Evolutionary conservation across 2,888 invertebrate genomes (phyloP), one percentile per base, ranked within the genome.

Genomic region (Punctoribates punctum): DNA sequence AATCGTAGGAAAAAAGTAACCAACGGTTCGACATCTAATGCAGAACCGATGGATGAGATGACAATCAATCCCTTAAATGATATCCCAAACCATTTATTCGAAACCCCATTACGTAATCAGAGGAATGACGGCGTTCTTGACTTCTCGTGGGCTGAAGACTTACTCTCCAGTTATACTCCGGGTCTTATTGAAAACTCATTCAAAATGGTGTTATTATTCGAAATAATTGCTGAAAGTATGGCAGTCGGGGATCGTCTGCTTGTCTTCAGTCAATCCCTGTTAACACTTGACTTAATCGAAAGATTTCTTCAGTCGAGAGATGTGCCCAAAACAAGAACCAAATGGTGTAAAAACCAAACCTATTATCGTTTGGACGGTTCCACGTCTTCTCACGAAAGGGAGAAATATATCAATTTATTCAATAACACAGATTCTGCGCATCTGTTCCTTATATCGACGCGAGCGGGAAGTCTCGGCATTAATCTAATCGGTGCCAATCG

Each of bases 401-500:
- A 99, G 84, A 94, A 94, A 83, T 87, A 98, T 29, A 97, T 99
- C 78, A 95, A 96, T 84, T 93, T 94, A 83, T 99, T 98, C 84
- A 99, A 99, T 83, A 88, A 89, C 0, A 94, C 94, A 84, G 88
- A 90, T 0, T 89, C 90, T 81, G 89, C 96, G 73, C 91, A 93
- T 83, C 85, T 98, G 79, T 99, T 99, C 84, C 87, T 99, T 75
- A 94, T 99, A 57, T 98, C 97, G 0, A 99, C 99, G 0, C 88
- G 95, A 81, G 97, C 97, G 51, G 97, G 97, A 0, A 96, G 96
- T 17, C 86, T 97, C 46, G 99, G 99, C 11, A 97, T 99, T 79
- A 99, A 99, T 86, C 87, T 99, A 79, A 93, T 96, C 25, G 96
- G 97, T 20, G 99, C 99, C 0, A 98, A 97, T 85, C 88, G 99